phyloP scores from a whole-genome alignment of 2,888 invertebrate species.

The Acrocera orbiculus region DNA sequence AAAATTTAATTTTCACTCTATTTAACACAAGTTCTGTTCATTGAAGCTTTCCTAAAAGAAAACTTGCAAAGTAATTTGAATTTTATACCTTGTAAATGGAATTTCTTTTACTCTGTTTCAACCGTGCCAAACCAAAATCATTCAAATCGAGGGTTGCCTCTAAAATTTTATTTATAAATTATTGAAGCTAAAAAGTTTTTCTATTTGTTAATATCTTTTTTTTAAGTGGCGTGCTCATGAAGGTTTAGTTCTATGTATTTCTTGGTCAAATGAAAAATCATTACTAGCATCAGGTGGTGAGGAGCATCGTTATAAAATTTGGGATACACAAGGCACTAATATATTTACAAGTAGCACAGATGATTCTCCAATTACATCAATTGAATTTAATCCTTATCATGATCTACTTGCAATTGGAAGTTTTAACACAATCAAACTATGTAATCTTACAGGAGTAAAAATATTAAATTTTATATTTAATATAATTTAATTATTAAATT shows the following conservation, averaged over 20 bases:
- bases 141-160: no score
- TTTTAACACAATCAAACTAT: slow-evolving; percentile 79
- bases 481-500: not conserved
- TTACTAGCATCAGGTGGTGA: slow-evolving; percentile 90
- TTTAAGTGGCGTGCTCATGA: slow-evolving; percentile 93
- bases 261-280: slow-evolving; percentile 89
- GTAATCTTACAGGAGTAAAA: slow-evolving; percentile 79
- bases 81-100: no score
- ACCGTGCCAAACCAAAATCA: no score
- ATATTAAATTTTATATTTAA: not conserved
- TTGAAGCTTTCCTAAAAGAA: not conserved
- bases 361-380: slow-evolving; percentile 78
- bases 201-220: slow-evolving; percentile 6
- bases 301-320: slow-evolving; percentile 68
- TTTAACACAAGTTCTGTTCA: no score
- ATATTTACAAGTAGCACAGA: slow-evolving; percentile 71
- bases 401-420: slow-evolving; percentile 84
- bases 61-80: no score
- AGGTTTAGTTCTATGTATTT: slow-evolving; percentile 72
- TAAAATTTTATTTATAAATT: no score
- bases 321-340: slow-evolving; percentile 82
- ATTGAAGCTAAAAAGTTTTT: not conserved
- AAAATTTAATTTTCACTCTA: no score
- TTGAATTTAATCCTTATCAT: slow-evolving; percentile 84
- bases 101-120: no score